Evolutionary conservation across 23 tunicate species (phyloP).

Genomic region (Phallusia fumigata): DNA sequence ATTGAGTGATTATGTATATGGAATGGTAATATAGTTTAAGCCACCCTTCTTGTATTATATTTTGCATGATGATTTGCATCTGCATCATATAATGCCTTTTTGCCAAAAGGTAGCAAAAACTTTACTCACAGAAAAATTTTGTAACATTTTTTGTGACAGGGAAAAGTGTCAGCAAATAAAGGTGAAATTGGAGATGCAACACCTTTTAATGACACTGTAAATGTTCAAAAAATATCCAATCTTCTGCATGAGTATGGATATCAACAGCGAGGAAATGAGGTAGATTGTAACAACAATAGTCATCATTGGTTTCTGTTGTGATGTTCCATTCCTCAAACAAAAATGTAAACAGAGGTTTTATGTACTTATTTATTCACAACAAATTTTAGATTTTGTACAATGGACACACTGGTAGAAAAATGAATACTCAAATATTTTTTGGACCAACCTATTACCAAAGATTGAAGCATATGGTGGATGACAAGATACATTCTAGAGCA

Average conservation of each 20-base stretch:
- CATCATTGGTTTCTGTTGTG: neutral
- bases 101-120: too few species aligned
- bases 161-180: constrained; percentile 97
- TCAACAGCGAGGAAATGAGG: constrained; percentile 99
- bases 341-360: neutral
- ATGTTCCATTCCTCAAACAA: neutral
- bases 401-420: constrained; percentile 94
- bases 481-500: constrained; percentile 97
- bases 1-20: neutral
- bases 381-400: constrained; percentile 61
- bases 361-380: neutral
- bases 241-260: constrained; percentile 96
- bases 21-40: neutral
- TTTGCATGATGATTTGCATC: too few species aligned
- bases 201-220: constrained; percentile 98
- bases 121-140: too few species aligned
- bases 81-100: too few species aligned
- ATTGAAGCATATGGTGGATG: constrained; percentile 99
- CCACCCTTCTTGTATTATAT: too few species aligned
- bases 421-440: constrained; percentile 96
- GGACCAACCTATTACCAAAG: constrained; percentile 99
- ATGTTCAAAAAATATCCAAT: constrained; percentile 98
- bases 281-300: neutral
- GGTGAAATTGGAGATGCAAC: constrained; percentile 99
- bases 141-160: constrained; percentile 24